A percentile compares a stretch with the other conserved stretches of the same genome.
These are phyloP conservation scores for Capromys pilorides DNA, from an alignment of 2,797 vertebrate species.

Conservation along the genomic window DNA sequence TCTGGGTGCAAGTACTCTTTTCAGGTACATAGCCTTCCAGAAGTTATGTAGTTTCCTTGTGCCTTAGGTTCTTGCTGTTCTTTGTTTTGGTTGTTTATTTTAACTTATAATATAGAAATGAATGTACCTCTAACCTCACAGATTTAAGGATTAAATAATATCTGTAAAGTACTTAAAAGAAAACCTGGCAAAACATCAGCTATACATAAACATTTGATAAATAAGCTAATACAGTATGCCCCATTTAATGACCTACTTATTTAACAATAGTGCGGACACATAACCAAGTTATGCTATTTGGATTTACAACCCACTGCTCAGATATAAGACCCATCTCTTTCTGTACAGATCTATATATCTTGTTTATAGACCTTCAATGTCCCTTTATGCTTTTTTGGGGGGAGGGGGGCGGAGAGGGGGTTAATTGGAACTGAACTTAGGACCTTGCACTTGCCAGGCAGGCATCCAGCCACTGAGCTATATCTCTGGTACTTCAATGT, in stretches of 20 bases:
- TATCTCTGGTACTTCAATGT: neutral
- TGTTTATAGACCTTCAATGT: neutral
- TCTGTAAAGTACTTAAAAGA: neutral
- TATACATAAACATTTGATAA: neutral
- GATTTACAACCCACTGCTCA: neutral
- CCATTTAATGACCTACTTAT: neutral
- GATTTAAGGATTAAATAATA: neutral
- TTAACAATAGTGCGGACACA: neutral
- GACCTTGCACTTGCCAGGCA: too few relatives aligned
- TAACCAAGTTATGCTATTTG: neutral
- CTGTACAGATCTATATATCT: neutral
- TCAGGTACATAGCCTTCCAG: neutral
- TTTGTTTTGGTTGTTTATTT: neutral
- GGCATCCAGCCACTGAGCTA: too few relatives aligned
- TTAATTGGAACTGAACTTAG: too few relatives aligned
- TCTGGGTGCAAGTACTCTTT: neutral
- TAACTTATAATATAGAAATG: neutral
- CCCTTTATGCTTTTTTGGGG: too few relatives aligned
- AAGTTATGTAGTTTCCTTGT: neutral
- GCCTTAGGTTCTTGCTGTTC: neutral
- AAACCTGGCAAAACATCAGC: neutral
- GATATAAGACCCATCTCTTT: neutral
- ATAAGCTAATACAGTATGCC: neutral
- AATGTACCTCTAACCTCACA: neutral
- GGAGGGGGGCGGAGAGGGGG: too few relatives aligned